A percentile compares a stretch with the other conserved stretches of the same genome.
Evolutionary conservation across 2,113 vertebrate genomes (phyloP).

Genomic region (Cebus imitator): DNA sequence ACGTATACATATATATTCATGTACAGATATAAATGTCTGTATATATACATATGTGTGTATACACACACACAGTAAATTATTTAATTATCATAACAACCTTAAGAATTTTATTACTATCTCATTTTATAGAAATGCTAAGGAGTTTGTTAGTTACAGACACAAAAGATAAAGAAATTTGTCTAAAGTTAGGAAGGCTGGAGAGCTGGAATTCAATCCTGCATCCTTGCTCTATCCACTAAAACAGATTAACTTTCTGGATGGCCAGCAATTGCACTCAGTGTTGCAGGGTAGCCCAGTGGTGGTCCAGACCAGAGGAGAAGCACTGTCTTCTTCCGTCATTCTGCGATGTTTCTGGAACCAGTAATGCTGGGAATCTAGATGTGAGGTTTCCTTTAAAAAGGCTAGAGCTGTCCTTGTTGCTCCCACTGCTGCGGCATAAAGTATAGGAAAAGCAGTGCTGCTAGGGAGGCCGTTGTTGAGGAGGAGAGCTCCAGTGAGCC

Average conservation of each 20-base stretch:
- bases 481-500: accelerated
- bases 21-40: neutral
- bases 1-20: neutral
- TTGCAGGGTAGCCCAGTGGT: neutral
- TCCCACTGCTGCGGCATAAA: neutral
- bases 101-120: neutral
- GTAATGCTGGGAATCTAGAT: neutral
- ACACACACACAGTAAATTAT: neutral
- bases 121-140: neutral
- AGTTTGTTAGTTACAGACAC: neutral
- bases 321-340: neutral
- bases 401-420: neutral
- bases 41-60: neutral
- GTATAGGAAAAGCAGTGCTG: neutral
- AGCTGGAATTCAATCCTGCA: neutral
- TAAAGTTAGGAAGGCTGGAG: neutral
- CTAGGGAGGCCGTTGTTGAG: too few relatives aligned
- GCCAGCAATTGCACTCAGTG: neutral
- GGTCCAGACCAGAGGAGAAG: neutral
- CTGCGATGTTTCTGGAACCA: neutral
- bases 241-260: neutral
- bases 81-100: neutral
- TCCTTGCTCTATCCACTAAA: neutral
- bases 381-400: neutral
- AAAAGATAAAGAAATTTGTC: neutral